These are phyloP conservation scores for Galeopsomyia nigrocyanea DNA, from an alignment of 2,888 invertebrate genomes.

Conservation along the genomic window DNA sequence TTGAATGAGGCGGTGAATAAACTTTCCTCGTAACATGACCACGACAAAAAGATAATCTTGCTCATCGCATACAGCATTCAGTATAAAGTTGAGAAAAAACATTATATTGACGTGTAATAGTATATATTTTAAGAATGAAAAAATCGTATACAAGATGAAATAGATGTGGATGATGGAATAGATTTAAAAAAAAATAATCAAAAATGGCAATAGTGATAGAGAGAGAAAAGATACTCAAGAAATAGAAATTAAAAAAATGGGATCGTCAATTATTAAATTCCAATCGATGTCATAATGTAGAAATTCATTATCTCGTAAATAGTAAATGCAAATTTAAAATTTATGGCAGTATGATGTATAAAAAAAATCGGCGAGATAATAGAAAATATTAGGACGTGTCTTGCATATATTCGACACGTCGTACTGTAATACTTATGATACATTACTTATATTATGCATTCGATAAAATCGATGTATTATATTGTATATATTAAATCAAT, in stretches of 20 bases:
- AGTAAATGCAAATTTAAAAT: slow-evolving; percentile 8
- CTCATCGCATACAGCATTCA: slow-evolving; percentile 65
- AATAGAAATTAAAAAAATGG: slow-evolving; percentile 39
- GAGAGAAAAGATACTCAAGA: slow-evolving; percentile 40
- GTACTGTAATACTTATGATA: slow-evolving; percentile 23
- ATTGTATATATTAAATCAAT: slow-evolving; percentile 44
- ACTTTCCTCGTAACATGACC: slow-evolving; percentile 60
- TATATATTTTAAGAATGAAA: slow-evolving; percentile 33
- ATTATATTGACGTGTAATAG: slow-evolving; percentile 45
- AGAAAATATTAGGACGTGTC: slow-evolving; percentile 10
- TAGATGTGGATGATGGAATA: slow-evolving; percentile 19
- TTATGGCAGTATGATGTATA: too few species aligned
- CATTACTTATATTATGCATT: slow-evolving; percentile 39
- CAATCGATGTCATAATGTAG: not conserved
- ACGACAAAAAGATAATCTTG: slow-evolving; percentile 53
- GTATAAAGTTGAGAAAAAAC: slow-evolving; percentile 57
- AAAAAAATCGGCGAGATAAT: too few species aligned
- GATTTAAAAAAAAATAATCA: slow-evolving; percentile 15
- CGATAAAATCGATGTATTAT: slow-evolving; percentile 48
- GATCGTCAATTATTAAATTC: slow-evolving; percentile 32
- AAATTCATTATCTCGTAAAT: slow-evolving; percentile 14
- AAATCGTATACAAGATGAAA: slow-evolving; percentile 28
- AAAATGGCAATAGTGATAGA: slow-evolving; percentile 15
- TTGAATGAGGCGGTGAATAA: slow-evolving; percentile 50
- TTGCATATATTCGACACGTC: slow-evolving; percentile 25